Percentiles rank a stretch among this genome's conserved stretches.
phyloP scores from a whole-genome alignment of 2,113 vertebrate genomes.

The Microcebus murinus region DNA sequence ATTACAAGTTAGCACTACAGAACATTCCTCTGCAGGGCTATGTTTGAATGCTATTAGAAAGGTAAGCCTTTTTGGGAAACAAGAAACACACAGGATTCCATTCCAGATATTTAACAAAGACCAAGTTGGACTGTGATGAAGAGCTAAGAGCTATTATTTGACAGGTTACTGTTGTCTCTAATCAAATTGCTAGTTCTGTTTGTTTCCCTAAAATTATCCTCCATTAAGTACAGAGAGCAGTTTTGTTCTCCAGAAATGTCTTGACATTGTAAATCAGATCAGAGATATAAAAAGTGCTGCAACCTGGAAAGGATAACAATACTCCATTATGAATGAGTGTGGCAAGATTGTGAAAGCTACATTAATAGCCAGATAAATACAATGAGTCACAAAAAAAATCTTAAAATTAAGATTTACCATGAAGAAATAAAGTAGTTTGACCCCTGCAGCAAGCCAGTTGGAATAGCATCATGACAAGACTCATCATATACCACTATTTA shows the following conservation, averaged over 20 bases:
- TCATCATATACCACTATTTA: background rate
- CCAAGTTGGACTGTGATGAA: background rate
- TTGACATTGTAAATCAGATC: slow-evolving; percentile 43
- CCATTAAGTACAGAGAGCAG: slow-evolving; percentile 28
- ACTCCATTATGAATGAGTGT: background rate
- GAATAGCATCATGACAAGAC: background rate
- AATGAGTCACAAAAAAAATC: background rate
- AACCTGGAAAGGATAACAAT: slow-evolving; percentile 7
- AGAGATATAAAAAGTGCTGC: background rate
- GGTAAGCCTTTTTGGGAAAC: background rate
- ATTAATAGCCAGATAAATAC: slow-evolving; percentile 25
- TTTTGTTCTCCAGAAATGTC: slow-evolving; percentile 47
- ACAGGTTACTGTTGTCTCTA: slow-evolving; percentile 38
- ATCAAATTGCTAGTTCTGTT: slow-evolving; percentile 54
- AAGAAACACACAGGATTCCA: background rate
- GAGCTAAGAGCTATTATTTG: slow-evolving; percentile 30
- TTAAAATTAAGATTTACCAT: background rate
- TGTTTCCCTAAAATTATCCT: slow-evolving; percentile 63
- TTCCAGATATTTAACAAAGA: slow-evolving; percentile 54
- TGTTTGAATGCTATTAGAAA: slow-evolving; percentile 53
- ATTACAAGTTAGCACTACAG: background rate
- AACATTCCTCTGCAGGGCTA: slow-evolving; percentile 26
- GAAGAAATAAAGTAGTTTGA: background rate
- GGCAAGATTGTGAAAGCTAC: background rate
- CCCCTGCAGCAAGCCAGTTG: background rate